Conservation (phyloP, 2,113 vertebrate species). For the Rhadina sibilatrix region DNA sequence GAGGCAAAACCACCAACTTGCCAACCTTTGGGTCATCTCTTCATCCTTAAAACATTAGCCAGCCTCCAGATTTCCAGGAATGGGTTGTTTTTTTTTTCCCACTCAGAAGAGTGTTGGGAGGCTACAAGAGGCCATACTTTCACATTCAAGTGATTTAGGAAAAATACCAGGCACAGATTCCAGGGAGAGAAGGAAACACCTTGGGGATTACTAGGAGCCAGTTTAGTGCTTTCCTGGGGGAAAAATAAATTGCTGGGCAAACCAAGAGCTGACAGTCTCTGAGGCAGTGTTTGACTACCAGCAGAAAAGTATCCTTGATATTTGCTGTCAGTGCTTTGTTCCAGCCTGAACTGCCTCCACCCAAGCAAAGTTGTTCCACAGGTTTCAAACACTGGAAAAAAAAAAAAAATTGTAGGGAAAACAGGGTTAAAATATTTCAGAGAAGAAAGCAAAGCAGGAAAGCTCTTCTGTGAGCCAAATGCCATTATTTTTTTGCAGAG, state of each 20-base stretch:
- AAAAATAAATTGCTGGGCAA: background rate
- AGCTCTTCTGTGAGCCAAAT: background rate
- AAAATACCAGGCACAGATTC: background rate
- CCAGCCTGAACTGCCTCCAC: background rate
- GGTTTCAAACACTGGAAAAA: background rate
- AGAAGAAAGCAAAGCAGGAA: background rate
- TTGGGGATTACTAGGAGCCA: background rate
- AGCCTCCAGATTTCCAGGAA: background rate
- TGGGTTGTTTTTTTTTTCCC: fast-evolving
- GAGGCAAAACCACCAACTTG: background rate
- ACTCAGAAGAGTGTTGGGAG: background rate
- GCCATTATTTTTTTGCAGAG: background rate
- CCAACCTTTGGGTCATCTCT: background rate
- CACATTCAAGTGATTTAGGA: background rate
- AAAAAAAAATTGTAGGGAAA: background rate
- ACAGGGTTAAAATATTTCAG: background rate
- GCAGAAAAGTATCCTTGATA: background rate
- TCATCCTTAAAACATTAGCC: background rate
- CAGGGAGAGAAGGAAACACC: background rate
- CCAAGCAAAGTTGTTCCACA: background rate
- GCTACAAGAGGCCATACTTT: background rate
- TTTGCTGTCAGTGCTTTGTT: background rate
- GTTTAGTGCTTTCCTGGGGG: background rate
- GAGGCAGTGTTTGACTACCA: background rate
- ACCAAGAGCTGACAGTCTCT: background rate